Base-by-base conservation (phyloP, 2,113 vertebrate species). In the Eubucco bourcierii region DNA sequence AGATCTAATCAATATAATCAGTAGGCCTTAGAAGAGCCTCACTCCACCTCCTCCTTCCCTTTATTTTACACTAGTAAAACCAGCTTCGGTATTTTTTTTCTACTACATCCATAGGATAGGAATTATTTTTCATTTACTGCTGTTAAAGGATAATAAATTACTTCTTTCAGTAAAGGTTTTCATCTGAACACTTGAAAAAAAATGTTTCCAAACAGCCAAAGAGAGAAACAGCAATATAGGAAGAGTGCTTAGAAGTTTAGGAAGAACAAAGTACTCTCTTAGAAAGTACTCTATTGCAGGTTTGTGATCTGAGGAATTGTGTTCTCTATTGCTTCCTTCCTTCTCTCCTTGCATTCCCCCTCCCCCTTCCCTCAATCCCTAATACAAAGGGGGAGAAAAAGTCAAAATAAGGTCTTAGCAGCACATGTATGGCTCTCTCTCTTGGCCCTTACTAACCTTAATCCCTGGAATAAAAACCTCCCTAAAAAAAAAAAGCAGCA, bases 21-120 rank as follows among this genome's bases (percentile, higher is more conserved):
- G 53, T 72, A 91, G 91, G 89, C 79, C 73, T 75, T 23, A 60
- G 8, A 50, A 89, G 33, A 47, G 37, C 44, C 65, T 87, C 53
- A 31, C 39, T 72, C 60, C 24, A 41, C 12, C 21, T 59, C 33
- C 23, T 83, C 58, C 50, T 65, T 78, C 39, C 39, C 34, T 61
- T 56, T 58, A 75, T 81, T 90, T 94, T 68, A 58, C 53, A 29
- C 33, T 34, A 64, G n/a, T 78, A 61, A 72, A 84, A 87, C 33
- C 58, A 24, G 15, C 31, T 74, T 91, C n/a, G 34, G 44, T 50
- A 53, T 18, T 72, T 76, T 72, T 84, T 70, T 85, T 33, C 46
- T 6, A 23, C 31, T 80, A 77, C 7, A 68, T 9, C 24, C 31
- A 39, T 18, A 78, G 27, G 58, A 80, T 12, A 68, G 17, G 44